These are phyloP conservation scores for Melanotaenia nigrans DNA, from an alignment of 2,797 vertebrate species.

Conservation along the genomic window DNA sequence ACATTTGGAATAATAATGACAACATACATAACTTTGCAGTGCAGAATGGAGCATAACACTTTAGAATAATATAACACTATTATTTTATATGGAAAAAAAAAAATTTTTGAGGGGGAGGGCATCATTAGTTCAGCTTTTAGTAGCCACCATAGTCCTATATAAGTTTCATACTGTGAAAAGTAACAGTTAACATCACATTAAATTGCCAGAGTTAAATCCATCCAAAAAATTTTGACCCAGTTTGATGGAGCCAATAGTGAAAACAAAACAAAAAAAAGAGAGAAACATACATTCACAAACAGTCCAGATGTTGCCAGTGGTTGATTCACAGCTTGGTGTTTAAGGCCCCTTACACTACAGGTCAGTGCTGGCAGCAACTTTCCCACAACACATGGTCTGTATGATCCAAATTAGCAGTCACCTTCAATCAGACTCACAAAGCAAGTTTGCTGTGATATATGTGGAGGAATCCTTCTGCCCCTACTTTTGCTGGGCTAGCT, in stretches of 20 bases:
- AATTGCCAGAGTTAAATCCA: not conserved
- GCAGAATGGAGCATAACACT: not conserved
- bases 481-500: constrained; percentile 55
- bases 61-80: not conserved
- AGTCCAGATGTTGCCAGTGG: not conserved
- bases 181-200: not conserved
- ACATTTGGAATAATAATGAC: not conserved
- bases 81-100: not conserved
- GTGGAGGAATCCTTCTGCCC: constrained; percentile 50
- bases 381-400: constrained; percentile 32
- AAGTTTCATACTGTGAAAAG: no score
- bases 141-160: not conserved
- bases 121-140: not conserved
- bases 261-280: not conserved
- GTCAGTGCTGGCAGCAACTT: constrained; percentile 39
- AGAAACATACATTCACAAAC: not conserved
- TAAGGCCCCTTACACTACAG: constrained; percentile 6
- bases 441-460: constrained; percentile 48
- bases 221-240: not conserved
- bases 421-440: constrained; percentile 52
- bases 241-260: not conserved
- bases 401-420: constrained; percentile 54
- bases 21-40: not conserved
- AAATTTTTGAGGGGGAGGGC: not conserved
- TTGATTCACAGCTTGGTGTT: no score